Evolutionary conservation across 2,888 invertebrate species (phyloP).

Genomic region (Dicyrtoma fusca): DNA sequence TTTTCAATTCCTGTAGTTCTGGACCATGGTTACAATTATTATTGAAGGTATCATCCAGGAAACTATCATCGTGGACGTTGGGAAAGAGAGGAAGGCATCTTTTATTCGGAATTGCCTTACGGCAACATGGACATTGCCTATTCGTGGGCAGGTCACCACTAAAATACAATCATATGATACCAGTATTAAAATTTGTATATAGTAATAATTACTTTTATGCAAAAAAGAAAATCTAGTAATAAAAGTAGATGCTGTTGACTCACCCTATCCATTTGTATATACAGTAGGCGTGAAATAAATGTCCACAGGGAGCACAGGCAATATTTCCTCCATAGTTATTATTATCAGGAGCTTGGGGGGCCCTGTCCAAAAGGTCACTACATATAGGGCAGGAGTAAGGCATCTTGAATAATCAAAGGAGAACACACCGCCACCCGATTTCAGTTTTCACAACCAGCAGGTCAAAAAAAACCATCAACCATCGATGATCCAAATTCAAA

Average conservation of each 20-base stretch:
- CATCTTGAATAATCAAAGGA: constrained; percentile 10
- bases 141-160: constrained; percentile 28
- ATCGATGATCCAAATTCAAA: too few relatives aligned
- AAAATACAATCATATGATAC: too few relatives aligned
- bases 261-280: constrained; percentile 28
- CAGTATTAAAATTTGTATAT: neutral
- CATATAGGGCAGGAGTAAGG: constrained; percentile 24
- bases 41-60: constrained; percentile 16
- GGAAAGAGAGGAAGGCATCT: constrained; percentile 30
- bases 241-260: neutral
- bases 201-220: neutral
- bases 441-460: too few relatives aligned
- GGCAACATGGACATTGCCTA: constrained; percentile 33
- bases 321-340: neutral
- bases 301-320: constrained; percentile 31
- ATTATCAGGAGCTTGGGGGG: constrained; percentile 2
- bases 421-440: neutral
- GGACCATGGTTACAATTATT: constrained; percentile 28
- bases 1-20: neutral
- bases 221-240: neutral
- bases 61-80: constrained; percentile 10
- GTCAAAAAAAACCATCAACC: too few relatives aligned
- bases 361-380: constrained; percentile 21
- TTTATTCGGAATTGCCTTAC: constrained; percentile 23
- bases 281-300: constrained; percentile 28